phyloP scores from a whole-genome alignment of 2,888 invertebrate species.

The Rugalucina vietnamica region DNA sequence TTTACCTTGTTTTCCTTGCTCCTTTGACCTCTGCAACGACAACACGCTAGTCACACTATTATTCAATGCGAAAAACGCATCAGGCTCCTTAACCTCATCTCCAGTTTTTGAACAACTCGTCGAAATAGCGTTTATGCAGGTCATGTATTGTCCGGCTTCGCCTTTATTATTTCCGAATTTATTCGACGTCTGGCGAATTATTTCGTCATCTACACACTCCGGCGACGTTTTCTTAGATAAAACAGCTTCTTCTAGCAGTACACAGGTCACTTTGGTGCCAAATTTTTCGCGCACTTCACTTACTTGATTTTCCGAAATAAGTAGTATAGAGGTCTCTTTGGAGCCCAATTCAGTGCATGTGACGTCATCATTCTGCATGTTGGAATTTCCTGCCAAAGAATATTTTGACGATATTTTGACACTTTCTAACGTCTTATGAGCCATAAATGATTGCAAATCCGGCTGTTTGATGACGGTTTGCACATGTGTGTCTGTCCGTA shows the following conservation, averaged over 20 bases:
- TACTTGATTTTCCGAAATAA: not conserved
- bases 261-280: not conserved
- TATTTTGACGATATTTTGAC: not conserved
- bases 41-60: not conserved
- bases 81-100: not conserved
- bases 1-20: not conserved
- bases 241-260: not conserved
- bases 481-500: not conserved
- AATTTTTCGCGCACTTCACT: not conserved
- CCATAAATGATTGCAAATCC: not conserved
- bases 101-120: not conserved
- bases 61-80: not conserved
- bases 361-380: not conserved
- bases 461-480: not conserved
- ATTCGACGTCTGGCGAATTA: not conserved
- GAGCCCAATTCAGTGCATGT: not conserved
- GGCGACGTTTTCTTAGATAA: not conserved
- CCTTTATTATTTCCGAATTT: too few relatives aligned
- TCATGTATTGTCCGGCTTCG: too few relatives aligned
- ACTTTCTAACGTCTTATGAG: not conserved
- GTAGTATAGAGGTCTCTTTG: not conserved
- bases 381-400: not conserved
- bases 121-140: too few relatives aligned
- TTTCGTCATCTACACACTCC: not conserved
- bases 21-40: too few relatives aligned